phyloP scores from a whole-genome alignment of 2,113 vertebrate species.

The Vombatus ursinus region DNA sequence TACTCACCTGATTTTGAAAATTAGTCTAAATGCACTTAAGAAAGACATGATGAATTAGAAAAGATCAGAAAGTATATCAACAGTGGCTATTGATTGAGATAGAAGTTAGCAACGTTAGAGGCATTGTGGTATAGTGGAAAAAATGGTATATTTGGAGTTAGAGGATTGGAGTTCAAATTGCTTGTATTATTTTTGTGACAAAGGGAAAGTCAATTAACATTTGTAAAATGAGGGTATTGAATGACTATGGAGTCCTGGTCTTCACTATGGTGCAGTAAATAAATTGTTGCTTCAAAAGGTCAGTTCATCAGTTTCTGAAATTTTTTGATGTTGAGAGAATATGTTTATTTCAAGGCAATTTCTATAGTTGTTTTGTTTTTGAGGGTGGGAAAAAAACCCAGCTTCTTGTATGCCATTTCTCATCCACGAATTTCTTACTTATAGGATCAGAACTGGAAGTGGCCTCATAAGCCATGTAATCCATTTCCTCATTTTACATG shows the following conservation, averaged over 20 bases:
- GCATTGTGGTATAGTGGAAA: rapidly evolving
- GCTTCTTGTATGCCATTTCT: neutral
- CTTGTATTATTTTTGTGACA: neutral
- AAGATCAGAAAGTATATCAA: neutral
- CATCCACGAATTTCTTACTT: too few species aligned
- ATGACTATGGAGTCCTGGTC: neutral
- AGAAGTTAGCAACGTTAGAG: neutral
- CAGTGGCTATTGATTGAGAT: neutral
- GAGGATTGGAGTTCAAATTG: neutral
- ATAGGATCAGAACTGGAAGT: too few species aligned
- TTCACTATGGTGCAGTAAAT: neutral
- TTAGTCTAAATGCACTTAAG: neutral
- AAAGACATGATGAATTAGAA: neutral
- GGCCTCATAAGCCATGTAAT: too few species aligned
- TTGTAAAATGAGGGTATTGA: neutral
- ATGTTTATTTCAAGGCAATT: too few species aligned
- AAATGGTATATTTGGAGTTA: rapidly evolving
- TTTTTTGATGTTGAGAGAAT: neutral
- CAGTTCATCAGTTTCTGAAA: neutral
- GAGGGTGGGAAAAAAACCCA: neutral
- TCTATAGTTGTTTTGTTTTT: neutral
- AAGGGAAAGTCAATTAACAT: neutral
- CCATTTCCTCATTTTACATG: neutral
- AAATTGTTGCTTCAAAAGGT: neutral
- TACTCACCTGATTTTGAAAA: neutral